Evolutionary conservation across 2,113 vertebrate genomes (phyloP).

Genomic region (Gobio gobio): DNA sequence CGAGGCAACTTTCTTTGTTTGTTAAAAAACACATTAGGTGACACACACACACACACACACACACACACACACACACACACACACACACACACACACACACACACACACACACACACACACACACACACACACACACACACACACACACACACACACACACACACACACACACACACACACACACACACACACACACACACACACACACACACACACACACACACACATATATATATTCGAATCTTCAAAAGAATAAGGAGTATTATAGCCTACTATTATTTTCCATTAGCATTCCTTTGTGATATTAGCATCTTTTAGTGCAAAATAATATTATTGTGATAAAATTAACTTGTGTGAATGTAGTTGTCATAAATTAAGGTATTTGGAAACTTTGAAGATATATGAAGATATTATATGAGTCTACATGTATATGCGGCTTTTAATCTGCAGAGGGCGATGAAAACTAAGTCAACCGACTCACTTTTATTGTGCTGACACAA

Average conservation of each 20-base stretch:
- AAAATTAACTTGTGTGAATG: neutral
- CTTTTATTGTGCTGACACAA: neutral
- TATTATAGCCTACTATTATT: neutral
- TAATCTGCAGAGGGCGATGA: slow-evolving; percentile 36
- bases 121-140: no score
- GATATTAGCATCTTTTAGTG: neutral
- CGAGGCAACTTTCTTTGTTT: neutral
- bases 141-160: no score
- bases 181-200: no score
- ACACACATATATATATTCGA: no score
- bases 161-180: no score
- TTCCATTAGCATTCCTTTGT: neutral
- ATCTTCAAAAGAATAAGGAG: neutral
- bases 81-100: no score
- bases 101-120: no score
- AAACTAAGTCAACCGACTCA: neutral
- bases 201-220: no score
- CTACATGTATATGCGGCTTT: neutral
- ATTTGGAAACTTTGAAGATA: neutral
- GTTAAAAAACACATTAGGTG: no score
- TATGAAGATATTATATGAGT: no score
- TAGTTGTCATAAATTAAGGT: neutral
- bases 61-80: no score
- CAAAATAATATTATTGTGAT: neutral
- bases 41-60: no score